Evolutionary conservation across 1,140 invertebrate species (phyloP), one percentile per base, ranked within the genome.

Genomic region (Drosophila dunni): DNA sequence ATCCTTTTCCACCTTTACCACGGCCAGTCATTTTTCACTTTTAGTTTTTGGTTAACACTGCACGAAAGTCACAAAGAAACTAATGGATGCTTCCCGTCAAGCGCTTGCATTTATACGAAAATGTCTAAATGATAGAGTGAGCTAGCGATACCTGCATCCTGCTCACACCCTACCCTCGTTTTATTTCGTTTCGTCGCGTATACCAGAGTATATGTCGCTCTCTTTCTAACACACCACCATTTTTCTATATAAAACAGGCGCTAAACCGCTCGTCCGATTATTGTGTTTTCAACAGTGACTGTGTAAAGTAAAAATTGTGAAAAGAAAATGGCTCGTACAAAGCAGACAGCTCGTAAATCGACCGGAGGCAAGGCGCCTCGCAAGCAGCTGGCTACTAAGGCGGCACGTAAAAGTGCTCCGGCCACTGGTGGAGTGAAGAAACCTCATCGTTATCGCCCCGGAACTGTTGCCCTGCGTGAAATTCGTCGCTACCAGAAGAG

Each of bases 281-380:
- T 45, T 45, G 44, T 45, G 44, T 45, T 45, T 45, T 45, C 44
- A 45, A 45, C 44, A 45, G 44, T 45, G 44, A 45, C 13, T 45
- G 44, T 45, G 44, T 17, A 60, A 40, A 44, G 56, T 60, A 42
- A 56, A 56, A 56, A 56, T 8, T 56, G 36, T 13, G n/a, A 20
- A 15, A 48, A 10, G 60, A 74, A 56, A 66, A 75, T 80, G 69
- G 68, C 96, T 68, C 95, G 96, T 95, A 97, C 96, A 11, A 97
- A 97, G 94, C 96, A 97, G 92, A 97, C 96, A 29, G 96, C 96
- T 46, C 95, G 38, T 42, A 46, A 46, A 20, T 46, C 45, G 15
- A 46, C 45, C 7, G 45, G 45, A 20, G 45, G 45, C 15, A 46
- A 46, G 45, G 45, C 45, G n/a, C 45, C 45, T 46, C 45, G 45